Evolutionary conservation across 2,113 vertebrate genomes (phyloP).

Genomic region (Gnathonemus echidnorhynchus): DNA sequence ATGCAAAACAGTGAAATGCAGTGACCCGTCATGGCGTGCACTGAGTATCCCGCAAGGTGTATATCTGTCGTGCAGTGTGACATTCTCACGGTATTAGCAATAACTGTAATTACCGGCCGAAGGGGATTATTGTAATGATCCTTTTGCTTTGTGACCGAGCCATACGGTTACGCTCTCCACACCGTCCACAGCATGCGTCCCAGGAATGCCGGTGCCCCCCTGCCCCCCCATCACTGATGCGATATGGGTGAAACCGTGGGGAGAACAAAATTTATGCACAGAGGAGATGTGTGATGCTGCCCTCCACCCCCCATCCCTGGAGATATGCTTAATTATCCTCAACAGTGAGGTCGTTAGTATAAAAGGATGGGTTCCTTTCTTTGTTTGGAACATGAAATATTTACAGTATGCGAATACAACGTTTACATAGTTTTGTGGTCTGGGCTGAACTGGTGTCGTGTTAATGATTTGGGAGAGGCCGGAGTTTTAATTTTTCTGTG

Average conservation of each 20-base stretch:
- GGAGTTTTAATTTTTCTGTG: background rate
- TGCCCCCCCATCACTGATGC: background rate
- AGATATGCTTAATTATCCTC: background rate
- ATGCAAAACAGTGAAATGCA: background rate
- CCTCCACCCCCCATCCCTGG: background rate
- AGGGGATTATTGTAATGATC: background rate
- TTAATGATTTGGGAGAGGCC: background rate
- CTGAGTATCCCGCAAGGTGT: background rate
- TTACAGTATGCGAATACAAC: background rate
- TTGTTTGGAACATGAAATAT: background rate
- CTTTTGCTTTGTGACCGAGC: background rate
- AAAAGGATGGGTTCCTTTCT: background rate
- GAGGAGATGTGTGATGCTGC: background rate
- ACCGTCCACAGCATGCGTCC: background rate
- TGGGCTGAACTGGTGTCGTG: background rate
- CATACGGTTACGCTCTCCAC: background rate
- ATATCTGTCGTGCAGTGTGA: background rate
- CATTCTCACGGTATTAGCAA: background rate
- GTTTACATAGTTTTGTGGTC: background rate
- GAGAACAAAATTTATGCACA: background rate
- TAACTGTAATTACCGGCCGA: background rate
- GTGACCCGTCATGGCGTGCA: background rate
- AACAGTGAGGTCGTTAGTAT: background rate
- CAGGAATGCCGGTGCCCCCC: background rate
- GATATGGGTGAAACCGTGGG: background rate